Evolutionary conservation across 2,797 vertebrate species (phyloP), one percentile per base, ranked within the genome.

Genomic region (Petrocephalus schoutedeni): DNA sequence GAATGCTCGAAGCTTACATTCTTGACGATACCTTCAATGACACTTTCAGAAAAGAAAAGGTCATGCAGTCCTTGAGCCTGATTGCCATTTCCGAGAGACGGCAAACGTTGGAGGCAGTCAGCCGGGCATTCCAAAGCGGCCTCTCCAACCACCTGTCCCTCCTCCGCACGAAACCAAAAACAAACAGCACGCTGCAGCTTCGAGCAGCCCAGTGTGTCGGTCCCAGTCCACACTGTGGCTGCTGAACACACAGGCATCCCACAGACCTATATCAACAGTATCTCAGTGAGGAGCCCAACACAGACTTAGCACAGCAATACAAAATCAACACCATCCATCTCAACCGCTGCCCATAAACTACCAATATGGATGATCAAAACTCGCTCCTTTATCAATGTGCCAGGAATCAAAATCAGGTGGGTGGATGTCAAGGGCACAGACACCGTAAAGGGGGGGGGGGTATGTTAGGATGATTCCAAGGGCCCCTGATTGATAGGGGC

Each of bases 31-130:
- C 71, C 71, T 8, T 77, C 71, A 77, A 77, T 77, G 16, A 77
- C 71, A 77, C 61, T 14, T 32, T 77, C 36, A 45, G 36, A 77
- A 36, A 57, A 51, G 9, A 56, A 4, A 41, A n/a, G 36, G 14
- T 23, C 36, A 36, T 77, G 32, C 16, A 61, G 54, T 36, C 80
- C 86, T 86, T 54, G 51, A 58, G n/a, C 74, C n/a, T 93, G 93
- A 94, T 92, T 92, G 92, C 86, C 92, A 93, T 93, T 92, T 93
- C 9, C 54, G 19, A 83, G 51, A 45, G 87, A 71, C 90, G 88
- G 91, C 92, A 64, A 84, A 90, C 86, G 36, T 85, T 91, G 87
- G 36, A 84, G 89, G 54, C 82, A 86, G 9, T 77, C 28, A 71
- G 49, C 61, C 10, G 10, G 61, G 21, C 53, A 19, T 41, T 85